A percentile compares a stretch with the other conserved stretches of the same genome.
Evolutionary conservation across 2,113 vertebrate genomes (phyloP).

Genomic region (Etia nguti): DNA sequence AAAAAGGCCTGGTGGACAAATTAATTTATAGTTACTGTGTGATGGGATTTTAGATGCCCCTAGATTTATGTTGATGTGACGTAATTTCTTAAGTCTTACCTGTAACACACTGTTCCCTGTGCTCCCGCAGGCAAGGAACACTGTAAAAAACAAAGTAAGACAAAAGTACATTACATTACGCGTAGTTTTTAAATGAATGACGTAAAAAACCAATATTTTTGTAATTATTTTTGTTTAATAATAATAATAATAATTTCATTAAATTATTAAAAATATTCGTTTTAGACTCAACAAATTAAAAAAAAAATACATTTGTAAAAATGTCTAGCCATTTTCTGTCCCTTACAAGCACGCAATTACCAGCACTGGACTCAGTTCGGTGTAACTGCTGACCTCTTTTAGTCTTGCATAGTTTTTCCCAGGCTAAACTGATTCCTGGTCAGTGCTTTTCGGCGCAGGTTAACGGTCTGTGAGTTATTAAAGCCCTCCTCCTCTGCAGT

Average conservation of each 20-base stretch:
- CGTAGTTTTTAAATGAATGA: neutral
- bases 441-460: neutral
- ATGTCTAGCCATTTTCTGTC: neutral
- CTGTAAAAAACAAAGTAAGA: neutral
- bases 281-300: neutral
- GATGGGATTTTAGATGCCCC: neutral
- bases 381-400: neutral
- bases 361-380: neutral
- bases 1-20: neutral
- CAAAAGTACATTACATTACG: neutral
- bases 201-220: neutral
- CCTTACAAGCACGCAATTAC: neutral
- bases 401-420: neutral
- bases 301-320: accelerated
- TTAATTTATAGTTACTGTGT: neutral
- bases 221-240: neutral
- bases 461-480: neutral
- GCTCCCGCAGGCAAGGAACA: neutral
- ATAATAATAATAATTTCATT: neutral
- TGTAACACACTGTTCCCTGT: neutral
- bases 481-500: neutral
- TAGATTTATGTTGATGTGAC: neutral
- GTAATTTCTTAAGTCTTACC: neutral
- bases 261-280: neutral
- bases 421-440: conserved; percentile 1